Conservation (phyloP, 1,140 invertebrate genomes). For the Phenacoccus solenopsis region DNA sequence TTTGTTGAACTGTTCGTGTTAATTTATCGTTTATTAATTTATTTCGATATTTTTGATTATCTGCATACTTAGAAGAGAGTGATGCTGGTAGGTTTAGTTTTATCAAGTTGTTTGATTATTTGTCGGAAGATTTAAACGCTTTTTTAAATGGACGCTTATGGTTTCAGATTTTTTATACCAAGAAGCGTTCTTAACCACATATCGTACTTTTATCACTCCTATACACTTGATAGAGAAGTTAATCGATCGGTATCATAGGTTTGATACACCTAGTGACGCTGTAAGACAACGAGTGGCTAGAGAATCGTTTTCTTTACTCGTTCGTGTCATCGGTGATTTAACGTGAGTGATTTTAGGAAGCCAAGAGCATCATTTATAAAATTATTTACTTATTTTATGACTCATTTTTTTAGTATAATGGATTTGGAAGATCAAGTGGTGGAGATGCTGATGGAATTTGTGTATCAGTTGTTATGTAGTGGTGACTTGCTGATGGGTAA, state of each 20-base stretch:
- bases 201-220: constrained; percentile 87
- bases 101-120: too few relatives aligned
- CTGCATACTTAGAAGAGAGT: constrained; percentile 37
- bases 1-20: not conserved
- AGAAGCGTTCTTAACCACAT: constrained; percentile 94
- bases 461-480: constrained; percentile 75
- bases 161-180: constrained; percentile 79
- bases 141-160: constrained; percentile 22
- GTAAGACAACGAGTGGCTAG: constrained; percentile 63
- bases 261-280: constrained; percentile 57
- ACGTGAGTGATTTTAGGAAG: constrained; percentile 54
- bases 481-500: constrained; percentile 79
- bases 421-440: constrained; percentile 66
- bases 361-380: too few relatives aligned
- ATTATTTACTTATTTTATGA: not conserved
- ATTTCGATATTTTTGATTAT: not conserved
- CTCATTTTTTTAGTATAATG: constrained; percentile 47
- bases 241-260: constrained; percentile 70
- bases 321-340: constrained; percentile 82
- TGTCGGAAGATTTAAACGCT: too few relatives aligned
- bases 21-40: too few relatives aligned
- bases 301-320: constrained; percentile 77
- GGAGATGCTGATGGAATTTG: constrained; percentile 74
- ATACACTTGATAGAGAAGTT: constrained; percentile 75
- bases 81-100: constrained; percentile 36